Evolutionary conservation across 2,888 invertebrate species (phyloP).

Genomic region (Ennomos fuscantarius): DNA sequence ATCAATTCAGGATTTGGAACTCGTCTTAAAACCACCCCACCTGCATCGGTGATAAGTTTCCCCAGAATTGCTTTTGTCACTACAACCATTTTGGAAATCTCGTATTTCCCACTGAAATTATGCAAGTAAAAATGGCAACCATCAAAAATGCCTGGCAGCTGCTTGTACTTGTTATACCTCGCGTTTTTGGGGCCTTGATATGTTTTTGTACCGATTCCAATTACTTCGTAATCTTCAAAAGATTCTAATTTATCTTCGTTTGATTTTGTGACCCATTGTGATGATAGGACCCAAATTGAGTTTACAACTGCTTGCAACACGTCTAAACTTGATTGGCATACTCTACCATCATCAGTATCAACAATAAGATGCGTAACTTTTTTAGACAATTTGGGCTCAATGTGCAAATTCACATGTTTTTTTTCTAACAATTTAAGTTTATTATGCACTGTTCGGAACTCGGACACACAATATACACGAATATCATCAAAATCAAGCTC

Average conservation of each 20-base stretch:
- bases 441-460: conserved; percentile 56
- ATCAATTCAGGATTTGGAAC: conserved; percentile 87
- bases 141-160: conserved; percentile 87
- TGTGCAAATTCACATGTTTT: conserved; percentile 61
- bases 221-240: conserved; percentile 85
- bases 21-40: conserved; percentile 84
- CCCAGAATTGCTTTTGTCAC: conserved; percentile 75
- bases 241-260: conserved; percentile 72
- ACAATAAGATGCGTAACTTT: conserved; percentile 87
- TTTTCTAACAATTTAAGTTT: conserved; percentile 64
- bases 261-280: conserved; percentile 80
- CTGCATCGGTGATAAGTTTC: conserved; percentile 83
- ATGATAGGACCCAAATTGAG: conserved; percentile 85
- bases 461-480: conserved; percentile 59
- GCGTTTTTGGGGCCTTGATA: conserved; percentile 78
- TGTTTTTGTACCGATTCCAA: conserved; percentile 70
- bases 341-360: conserved; percentile 75
- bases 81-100: conserved; percentile 64
- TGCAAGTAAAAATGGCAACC: conserved; percentile 87
- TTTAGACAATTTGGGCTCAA: conserved; percentile 66
- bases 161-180: conserved; percentile 80
- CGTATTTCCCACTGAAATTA: conserved; percentile 72
- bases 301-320: conserved; percentile 85
- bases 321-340: conserved; percentile 79
- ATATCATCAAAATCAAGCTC: conserved; percentile 66